Evolutionary conservation across 2,888 invertebrate species (phyloP).

Genomic region (Eupeodes luniger): DNA sequence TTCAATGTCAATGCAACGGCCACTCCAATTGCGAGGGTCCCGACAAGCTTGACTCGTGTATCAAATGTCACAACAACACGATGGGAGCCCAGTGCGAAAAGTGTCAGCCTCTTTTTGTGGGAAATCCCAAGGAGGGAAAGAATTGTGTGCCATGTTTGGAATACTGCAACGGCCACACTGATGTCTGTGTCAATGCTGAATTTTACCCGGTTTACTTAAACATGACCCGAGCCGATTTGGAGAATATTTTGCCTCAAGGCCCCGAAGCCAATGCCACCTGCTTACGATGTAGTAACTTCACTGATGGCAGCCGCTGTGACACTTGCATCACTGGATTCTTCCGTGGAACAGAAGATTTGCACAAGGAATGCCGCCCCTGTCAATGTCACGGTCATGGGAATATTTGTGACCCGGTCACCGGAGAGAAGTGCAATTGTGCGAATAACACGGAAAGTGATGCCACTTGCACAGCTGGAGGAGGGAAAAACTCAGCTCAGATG

Average conservation of each 20-base stretch:
- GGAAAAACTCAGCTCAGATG: conserved; percentile 88
- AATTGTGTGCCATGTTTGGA: conserved; percentile 94
- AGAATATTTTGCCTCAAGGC: conserved; percentile 88
- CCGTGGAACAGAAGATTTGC: conserved; percentile 90
- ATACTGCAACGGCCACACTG: conserved; percentile 95
- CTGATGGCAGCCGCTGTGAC: conserved; percentile 92
- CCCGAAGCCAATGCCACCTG: conserved; percentile 91
- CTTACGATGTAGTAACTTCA: conserved; percentile 92
- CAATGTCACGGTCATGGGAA: conserved; percentile 98
- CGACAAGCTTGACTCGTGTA: conserved; percentile 91
- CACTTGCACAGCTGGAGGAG: conserved; percentile 89
- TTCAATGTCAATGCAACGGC: conserved; percentile 97
- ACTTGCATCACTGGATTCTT: conserved; percentile 91
- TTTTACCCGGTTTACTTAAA: conserved; percentile 84
- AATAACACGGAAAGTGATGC: conserved; percentile 97
- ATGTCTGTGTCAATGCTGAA: conserved; percentile 89
- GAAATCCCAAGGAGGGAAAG: conserved; percentile 93
- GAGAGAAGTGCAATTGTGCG: conserved; percentile 96
- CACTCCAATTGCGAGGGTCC: conserved; percentile 96
- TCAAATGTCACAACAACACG: conserved; percentile 95
- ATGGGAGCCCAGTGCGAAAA: conserved; percentile 96
- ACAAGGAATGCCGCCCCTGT: conserved; percentile 91
- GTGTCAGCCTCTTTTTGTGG: conserved; percentile 95
- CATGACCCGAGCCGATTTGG: conserved; percentile 86
- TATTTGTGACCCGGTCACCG: conserved; percentile 94